Conservation (phyloP, 2,797 vertebrate species). For the Malacoctenus gilli region DNA sequence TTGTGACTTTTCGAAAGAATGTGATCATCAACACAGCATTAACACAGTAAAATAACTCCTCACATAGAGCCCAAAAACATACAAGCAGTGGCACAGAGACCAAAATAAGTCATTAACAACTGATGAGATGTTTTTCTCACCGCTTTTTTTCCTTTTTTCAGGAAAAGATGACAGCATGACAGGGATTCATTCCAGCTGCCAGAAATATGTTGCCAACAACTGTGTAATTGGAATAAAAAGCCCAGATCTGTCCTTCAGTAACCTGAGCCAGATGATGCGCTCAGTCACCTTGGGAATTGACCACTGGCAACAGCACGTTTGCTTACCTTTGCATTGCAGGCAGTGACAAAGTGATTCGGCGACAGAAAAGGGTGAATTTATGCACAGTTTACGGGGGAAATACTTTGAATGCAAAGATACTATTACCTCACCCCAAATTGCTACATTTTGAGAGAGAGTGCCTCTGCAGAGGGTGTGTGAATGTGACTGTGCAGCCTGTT, state of each 20-base stretch:
- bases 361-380: constrained; percentile 35
- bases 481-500: not conserved
- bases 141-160: no score
- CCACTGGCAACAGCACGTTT: constrained; percentile 45
- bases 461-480: not conserved
- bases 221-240: constrained; percentile 16
- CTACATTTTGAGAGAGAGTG: constrained; percentile 3
- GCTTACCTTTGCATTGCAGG: constrained; percentile 54
- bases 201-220: not conserved
- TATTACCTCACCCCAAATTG: not conserved
- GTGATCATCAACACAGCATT: no score
- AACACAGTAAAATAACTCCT: no score
- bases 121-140: no score
- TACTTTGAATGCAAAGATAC: constrained; percentile 8
- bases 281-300: constrained; percentile 55
- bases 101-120: no score
- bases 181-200: no score
- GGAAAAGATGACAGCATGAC: no score
- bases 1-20: no score
- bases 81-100: no score
- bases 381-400: constrained; percentile 5
- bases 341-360: constrained; percentile 46
- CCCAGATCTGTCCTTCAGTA: constrained; percentile 47
- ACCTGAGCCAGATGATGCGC: constrained; percentile 57
- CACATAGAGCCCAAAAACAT: no score